These are phyloP conservation scores for Vanessa atalanta DNA, from an alignment of 1,140 invertebrate genomes.

Conservation along the genomic window DNA sequence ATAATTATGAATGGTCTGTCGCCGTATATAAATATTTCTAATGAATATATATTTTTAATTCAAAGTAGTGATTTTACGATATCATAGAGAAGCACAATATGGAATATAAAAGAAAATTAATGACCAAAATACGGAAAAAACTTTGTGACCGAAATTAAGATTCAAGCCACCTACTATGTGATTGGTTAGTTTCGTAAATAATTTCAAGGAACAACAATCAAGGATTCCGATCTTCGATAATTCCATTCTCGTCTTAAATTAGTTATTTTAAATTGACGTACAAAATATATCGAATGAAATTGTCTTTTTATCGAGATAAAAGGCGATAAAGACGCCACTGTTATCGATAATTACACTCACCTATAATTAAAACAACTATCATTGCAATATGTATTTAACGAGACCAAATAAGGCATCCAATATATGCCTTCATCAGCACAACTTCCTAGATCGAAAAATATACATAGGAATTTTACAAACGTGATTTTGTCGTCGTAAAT, in stretches of 20 bases:
- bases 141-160: too few relatives aligned
- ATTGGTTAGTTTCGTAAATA: too few relatives aligned
- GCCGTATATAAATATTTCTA: too few relatives aligned
- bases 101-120: too few relatives aligned
- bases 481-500: slow-evolving; percentile 36
- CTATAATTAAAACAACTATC: slow-evolving; percentile 20
- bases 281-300: slow-evolving; percentile 5
- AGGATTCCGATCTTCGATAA: not conserved
- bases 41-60: too few relatives aligned
- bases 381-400: slow-evolving; percentile 10
- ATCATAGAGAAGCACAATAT: too few relatives aligned
- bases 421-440: slow-evolving; percentile 8
- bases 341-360: slow-evolving; percentile 10
- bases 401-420: slow-evolving; percentile 23
- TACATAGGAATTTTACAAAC: slow-evolving; percentile 31
- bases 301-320: not conserved
- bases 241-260: not conserved
- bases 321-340: not conserved
- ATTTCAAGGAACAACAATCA: not conserved
- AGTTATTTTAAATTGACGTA: not conserved
- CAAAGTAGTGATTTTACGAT: too few relatives aligned
- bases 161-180: too few relatives aligned
- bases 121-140: too few relatives aligned
- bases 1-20: too few relatives aligned
- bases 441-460: slow-evolving; percentile 39